Conservation (phyloP, 2,797 vertebrate species). For the Crenuchus spilurus region DNA sequence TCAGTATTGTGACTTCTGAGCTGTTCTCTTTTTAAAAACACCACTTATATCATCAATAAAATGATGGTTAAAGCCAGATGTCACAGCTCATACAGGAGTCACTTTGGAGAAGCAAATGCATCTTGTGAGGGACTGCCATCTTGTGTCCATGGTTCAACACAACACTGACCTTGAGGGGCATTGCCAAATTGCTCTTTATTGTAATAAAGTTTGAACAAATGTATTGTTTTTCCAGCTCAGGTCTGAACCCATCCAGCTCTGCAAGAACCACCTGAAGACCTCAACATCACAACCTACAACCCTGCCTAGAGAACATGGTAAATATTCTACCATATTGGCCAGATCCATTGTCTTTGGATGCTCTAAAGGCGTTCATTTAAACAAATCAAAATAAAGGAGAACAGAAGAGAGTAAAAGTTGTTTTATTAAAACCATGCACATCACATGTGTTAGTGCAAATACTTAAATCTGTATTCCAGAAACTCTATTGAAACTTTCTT, state of each 20-base stretch:
- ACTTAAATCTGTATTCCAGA: conserved; percentile 88
- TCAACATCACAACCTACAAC: too few species aligned
- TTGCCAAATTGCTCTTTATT: not conserved
- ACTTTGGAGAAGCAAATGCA: not conserved
- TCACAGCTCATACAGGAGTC: too few species aligned
- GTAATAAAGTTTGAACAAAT: not conserved
- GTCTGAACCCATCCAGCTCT: too few species aligned
- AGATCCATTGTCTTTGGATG: too few species aligned
- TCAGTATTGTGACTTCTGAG: not conserved
- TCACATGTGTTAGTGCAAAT: conserved; percentile 92
- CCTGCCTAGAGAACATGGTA: too few species aligned
- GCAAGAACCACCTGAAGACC: too few species aligned
- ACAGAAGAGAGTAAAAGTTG: conserved; percentile 82
- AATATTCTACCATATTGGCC: too few species aligned
- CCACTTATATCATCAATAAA: not conserved
- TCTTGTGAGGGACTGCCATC: conserved; percentile 35
- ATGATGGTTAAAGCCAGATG: not conserved
- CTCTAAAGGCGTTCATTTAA: not conserved
- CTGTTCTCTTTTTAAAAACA: not conserved
- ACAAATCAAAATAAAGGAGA: conserved; percentile 6
- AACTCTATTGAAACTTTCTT: conserved; percentile 84
- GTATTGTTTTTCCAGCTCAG: not conserved
- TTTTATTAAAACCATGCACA: conserved; percentile 95
- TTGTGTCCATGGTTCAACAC: conserved; percentile 26
- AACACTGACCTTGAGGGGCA: not conserved